Evolutionary conservation across 2,888 invertebrate species (phyloP).

Genomic region (Drosophila neotestacea): DNA sequence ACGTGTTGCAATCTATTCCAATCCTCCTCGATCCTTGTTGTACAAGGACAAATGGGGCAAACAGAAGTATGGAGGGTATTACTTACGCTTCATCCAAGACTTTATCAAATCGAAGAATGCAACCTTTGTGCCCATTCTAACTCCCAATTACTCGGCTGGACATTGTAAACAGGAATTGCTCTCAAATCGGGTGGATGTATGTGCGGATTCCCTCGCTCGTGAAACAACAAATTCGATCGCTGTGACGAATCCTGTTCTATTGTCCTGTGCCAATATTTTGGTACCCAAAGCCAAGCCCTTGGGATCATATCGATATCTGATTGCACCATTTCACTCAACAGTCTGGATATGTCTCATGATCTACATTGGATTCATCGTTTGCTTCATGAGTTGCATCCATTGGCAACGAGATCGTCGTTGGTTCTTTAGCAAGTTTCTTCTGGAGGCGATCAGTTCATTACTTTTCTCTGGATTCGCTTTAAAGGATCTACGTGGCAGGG

Average conservation of each 20-base stretch:
- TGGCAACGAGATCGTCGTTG: constrained; percentile 53
- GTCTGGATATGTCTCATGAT: constrained; percentile 60
- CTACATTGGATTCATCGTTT: constrained; percentile 56
- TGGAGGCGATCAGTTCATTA: constrained; percentile 64
- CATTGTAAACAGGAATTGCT: constrained; percentile 44
- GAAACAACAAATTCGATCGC: constrained; percentile 25
- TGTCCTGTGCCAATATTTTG: constrained; percentile 62
- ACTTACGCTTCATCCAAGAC: constrained; percentile 50
- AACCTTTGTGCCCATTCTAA: constrained; percentile 54
- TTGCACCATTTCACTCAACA: constrained; percentile 48
- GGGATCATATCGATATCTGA: constrained; percentile 58
- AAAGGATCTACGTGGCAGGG: constrained; percentile 44
- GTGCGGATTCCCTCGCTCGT: constrained; percentile 56
- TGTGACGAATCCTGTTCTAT: constrained; percentile 48
- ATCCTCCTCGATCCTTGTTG: constrained; percentile 49
- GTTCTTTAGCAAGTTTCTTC: constrained; percentile 66
- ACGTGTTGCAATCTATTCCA: constrained; percentile 62
- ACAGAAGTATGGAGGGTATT: constrained; percentile 55
- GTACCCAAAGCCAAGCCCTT: constrained; percentile 58
- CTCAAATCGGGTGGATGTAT: constrained; percentile 45
- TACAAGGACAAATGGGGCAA: constrained; percentile 48
- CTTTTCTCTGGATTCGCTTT: constrained; percentile 54
- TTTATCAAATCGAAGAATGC: constrained; percentile 49
- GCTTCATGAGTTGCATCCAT: constrained; percentile 62
- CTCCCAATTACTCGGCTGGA: constrained; percentile 41